Evolutionary conservation across 1,140 invertebrate species (phyloP), one percentile per base, ranked within the genome.

Genomic region (Neodiprion virginianus): DNA sequence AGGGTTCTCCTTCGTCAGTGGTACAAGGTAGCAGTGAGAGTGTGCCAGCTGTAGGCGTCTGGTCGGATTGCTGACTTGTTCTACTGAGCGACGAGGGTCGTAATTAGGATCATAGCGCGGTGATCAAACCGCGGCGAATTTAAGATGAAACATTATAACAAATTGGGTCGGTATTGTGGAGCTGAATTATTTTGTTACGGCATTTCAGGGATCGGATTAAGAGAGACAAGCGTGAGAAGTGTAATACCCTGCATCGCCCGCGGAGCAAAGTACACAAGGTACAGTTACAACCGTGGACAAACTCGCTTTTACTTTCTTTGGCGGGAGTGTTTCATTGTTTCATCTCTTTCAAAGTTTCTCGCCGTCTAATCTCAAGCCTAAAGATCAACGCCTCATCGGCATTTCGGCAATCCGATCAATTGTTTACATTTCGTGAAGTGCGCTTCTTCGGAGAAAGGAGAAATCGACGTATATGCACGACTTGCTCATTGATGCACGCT

Each of bases 321-420:
- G 11, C n/a, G 53, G 11, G 11, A 40, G 28, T 40, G 28, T 40
- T 40, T 40, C n/a, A 61, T 61, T 61, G 53, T 61, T 61, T 61
- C 53, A 17, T 61, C 53, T 12, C 11, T 61, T 14, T 61, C 53
- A 61, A 61, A 61, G 53, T 17, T 61, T 17, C 53, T 61, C 53
- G 53, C n/a, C n/a, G 53, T 61, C 53, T 61, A 61, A 61, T 61
- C 53, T 17, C 5, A 40, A 40, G 28, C 53, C 11, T 8, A 61
- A 61, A 61, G 53, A 61, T 61, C 53, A 61, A 61, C 53, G 53
- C n/a, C 8, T 61, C 53, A 61, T 61, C 53, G n/a, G n/a, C 53
- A 17, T 7, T 17, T 61, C 53, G 11, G 53, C n/a, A 4, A 17
- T 14, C 53, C 53, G n/a, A 61, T 61, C n/a, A 61, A 61, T 61